Percentiles rank a stretch among this genome's conserved stretches.
Evolutionary conservation across 2,888 invertebrate genomes (phyloP).

Genomic region (Cantharis rufa): DNA sequence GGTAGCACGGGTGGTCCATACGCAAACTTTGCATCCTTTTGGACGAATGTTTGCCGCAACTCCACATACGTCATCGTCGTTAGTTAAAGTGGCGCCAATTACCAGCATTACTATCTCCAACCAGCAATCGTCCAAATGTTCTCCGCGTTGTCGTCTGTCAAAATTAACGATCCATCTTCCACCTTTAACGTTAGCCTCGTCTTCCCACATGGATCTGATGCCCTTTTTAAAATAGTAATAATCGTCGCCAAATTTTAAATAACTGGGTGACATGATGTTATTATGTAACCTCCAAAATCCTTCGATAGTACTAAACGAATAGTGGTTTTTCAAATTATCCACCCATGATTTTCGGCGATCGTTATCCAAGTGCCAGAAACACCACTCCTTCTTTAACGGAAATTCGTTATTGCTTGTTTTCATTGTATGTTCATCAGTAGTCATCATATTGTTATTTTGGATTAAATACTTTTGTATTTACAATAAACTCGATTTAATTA

Average conservation of each 20-base stretch:
- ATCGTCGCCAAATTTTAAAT: not conserved
- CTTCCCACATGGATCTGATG: not conserved
- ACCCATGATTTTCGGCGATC: not conserved
- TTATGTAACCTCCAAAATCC: not conserved
- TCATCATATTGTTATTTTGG: not conserved
- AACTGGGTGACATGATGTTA: not conserved
- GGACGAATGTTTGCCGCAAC: not conserved
- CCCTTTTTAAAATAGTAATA: not conserved
- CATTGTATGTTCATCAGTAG: not conserved
- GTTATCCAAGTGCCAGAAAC: not conserved
- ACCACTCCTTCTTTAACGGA: not conserved
- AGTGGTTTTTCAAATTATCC: not conserved
- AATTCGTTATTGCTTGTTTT: not conserved
- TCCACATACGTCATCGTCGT: not conserved
- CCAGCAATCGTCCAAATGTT: not conserved
- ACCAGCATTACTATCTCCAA: not conserved
- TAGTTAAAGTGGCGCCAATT: not conserved
- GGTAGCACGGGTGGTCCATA: not conserved
- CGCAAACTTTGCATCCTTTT: not conserved
- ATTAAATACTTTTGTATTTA: not conserved
- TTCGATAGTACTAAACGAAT: not conserved
- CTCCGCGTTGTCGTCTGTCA: not conserved
- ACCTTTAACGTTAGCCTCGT: not conserved
- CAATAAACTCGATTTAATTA: not conserved
- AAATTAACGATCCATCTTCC: not conserved